Evolutionary conservation across 2,888 invertebrate species (phyloP).

Genomic region (Eupithecia abbreviata): DNA sequence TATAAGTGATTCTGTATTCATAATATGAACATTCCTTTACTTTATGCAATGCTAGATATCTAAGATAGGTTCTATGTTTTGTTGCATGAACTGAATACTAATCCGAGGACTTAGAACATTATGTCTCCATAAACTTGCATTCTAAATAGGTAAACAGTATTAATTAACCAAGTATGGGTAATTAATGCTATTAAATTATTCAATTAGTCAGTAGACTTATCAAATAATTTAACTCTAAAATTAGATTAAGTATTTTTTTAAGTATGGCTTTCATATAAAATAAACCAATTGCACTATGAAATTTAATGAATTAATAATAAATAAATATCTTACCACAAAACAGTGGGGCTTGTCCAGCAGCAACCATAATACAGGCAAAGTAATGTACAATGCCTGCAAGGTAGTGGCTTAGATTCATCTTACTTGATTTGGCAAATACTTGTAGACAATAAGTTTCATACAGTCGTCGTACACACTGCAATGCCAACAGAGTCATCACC

Average conservation of each 20-base stretch:
- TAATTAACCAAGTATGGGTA: not conserved
- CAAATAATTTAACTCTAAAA: not conserved
- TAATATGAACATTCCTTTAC: not conserved
- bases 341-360: conserved; percentile 88
- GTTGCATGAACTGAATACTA: conserved; percentile 7
- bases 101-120: not conserved
- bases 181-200: too few relatives aligned
- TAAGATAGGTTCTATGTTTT: not conserved
- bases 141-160: not conserved
- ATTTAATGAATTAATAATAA: not conserved
- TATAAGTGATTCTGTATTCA: not conserved
- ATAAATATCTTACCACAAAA: conserved; percentile 80
- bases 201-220: too few relatives aligned
- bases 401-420: conserved; percentile 92
- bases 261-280: not conserved
- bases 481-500: conserved; percentile 84
- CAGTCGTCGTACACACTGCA: conserved; percentile 89
- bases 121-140: not conserved
- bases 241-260: not conserved
- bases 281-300: not conserved
- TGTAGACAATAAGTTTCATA: conserved; percentile 92
- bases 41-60: not conserved
- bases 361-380: conserved; percentile 86
- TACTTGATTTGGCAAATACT: conserved; percentile 89
- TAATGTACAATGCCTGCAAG: conserved; percentile 91